Percentiles rank a stretch among this genome's conserved stretches.
These are phyloP conservation scores for Trachelus troglodyta DNA, from an alignment of 2,888 invertebrate genomes.

Conservation along the genomic window DNA sequence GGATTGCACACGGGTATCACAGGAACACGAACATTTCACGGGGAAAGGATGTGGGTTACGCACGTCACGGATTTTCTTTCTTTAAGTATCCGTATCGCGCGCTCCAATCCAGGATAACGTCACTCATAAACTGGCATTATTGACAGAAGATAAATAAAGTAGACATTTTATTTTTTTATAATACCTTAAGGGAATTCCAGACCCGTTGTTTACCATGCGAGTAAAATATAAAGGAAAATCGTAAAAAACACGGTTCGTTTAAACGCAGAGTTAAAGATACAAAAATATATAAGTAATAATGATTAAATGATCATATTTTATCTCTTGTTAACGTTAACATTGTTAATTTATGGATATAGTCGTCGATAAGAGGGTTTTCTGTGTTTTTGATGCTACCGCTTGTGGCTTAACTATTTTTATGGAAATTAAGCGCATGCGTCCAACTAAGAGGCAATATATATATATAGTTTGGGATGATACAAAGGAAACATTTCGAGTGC, in stretches of 20 bases:
- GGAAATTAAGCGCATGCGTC: background rate
- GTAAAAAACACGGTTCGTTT: background rate
- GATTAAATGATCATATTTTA: background rate
- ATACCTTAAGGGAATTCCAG: too few relatives aligned
- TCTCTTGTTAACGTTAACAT: background rate
- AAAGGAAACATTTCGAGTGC: slow-evolving; percentile 50
- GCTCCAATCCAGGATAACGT: too few relatives aligned
- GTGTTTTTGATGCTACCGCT: background rate
- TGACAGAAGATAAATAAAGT: background rate
- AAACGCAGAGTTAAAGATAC: background rate
- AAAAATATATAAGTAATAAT: background rate
- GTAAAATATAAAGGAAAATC: background rate
- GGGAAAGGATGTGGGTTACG: slow-evolving; percentile 47
- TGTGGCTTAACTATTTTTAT: background rate
- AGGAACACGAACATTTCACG: slow-evolving; percentile 33
- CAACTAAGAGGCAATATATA: slow-evolving; percentile 27
- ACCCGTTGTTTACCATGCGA: background rate
- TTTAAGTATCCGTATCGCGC: slow-evolving; percentile 7
- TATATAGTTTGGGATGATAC: slow-evolving; percentile 43
- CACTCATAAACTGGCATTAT: too few relatives aligned
- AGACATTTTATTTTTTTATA: background rate
- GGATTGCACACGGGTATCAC: background rate
- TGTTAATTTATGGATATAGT: background rate
- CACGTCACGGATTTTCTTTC: slow-evolving; percentile 55
- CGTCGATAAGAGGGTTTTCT: background rate